Evolutionary conservation across 2,888 invertebrate genomes (phyloP).

Genomic region (Chrysolina oricalcia): DNA sequence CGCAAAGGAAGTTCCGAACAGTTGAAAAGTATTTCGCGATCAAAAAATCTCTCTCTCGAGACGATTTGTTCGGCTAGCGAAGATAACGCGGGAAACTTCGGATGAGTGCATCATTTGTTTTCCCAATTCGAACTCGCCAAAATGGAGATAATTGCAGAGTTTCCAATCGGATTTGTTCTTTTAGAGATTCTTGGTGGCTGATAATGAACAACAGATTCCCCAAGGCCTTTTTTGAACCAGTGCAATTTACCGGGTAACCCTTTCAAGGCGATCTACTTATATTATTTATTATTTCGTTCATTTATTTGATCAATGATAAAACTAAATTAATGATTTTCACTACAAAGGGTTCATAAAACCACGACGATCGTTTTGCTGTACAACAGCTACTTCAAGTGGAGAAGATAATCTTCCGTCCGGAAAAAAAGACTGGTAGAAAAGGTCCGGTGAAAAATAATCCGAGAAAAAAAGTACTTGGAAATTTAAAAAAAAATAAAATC

Average conservation of each 20-base stretch:
- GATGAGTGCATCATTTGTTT: constrained; percentile 43
- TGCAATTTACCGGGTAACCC: too few relatives aligned
- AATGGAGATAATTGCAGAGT: constrained; percentile 35
- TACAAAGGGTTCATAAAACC: too few relatives aligned
- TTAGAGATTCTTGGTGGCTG: constrained; percentile 6
- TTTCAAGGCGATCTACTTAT: not conserved
- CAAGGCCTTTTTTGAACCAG: not conserved
- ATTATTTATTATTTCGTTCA: too few relatives aligned
- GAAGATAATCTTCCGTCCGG: too few relatives aligned
- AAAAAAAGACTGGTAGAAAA: too few relatives aligned
- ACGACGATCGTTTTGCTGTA: too few relatives aligned
- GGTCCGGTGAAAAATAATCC: too few relatives aligned
- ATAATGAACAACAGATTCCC: constrained; percentile 16
- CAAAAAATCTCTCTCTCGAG: constrained; percentile 37
- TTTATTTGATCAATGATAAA: too few relatives aligned
- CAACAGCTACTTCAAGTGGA: too few relatives aligned
- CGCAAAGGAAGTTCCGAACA: constrained; percentile 15
- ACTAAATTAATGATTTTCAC: too few relatives aligned
- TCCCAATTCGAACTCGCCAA: constrained; percentile 36
- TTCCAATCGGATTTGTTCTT: constrained; percentile 23
- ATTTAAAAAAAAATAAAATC: too few relatives aligned
- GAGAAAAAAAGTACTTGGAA: too few relatives aligned
- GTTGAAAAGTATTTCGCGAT: constrained; percentile 31
- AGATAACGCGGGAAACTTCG: constrained; percentile 42
- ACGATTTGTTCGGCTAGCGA: constrained; percentile 34